Evolutionary conservation across 1,140 invertebrate species (phyloP), one percentile per base, ranked within the genome.

Genomic region (Drosophila insularis): DNA sequence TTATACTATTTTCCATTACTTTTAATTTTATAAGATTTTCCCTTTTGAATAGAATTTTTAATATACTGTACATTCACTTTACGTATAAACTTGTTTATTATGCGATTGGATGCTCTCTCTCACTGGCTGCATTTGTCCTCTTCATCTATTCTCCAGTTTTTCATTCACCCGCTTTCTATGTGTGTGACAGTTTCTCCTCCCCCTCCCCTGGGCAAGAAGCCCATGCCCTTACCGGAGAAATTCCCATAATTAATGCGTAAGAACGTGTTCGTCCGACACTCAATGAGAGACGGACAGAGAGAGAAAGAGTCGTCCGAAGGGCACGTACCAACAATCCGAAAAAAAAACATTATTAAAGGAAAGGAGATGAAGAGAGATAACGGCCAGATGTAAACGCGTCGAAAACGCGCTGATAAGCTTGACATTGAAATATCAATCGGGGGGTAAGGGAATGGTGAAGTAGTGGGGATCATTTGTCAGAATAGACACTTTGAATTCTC

Each of bases 161-260:
- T 43, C n/a, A 31, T 31, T 46, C 23, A 43, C 67, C 61, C 13
- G n/a, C 63, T 46, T 27, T 21, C 35, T 50, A 10, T 68, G 35
- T 39, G 54, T 53, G 39, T 73, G 53, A 62, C 54, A 58, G 35
- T 63, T 58, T 66, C 27, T 61, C 35, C 27, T 61, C 35, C 60
- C 37, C 37, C 58, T 55, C 58, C 23, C 35, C n/a, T n/a, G n/a
- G n/a, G n/a, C n/a, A n/a, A n/a, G n/a, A n/a, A n/a, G 2, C 21
- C 21, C 21, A 21, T 35, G 32, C 65, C 50, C 32, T 35, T 39
- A 7, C n/a, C 11, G 54, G 53, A 21, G n/a, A 80, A 85, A 86
- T 78, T 86, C 78, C 82, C 78, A 78, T 75, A 86, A 85, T 81
- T 86, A 85, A 87, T 85, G 78, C 82, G 70, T 81, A 81, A 86